Conservation (phyloP, 1,140 invertebrate species). For the Drosophila funebris region DNA sequence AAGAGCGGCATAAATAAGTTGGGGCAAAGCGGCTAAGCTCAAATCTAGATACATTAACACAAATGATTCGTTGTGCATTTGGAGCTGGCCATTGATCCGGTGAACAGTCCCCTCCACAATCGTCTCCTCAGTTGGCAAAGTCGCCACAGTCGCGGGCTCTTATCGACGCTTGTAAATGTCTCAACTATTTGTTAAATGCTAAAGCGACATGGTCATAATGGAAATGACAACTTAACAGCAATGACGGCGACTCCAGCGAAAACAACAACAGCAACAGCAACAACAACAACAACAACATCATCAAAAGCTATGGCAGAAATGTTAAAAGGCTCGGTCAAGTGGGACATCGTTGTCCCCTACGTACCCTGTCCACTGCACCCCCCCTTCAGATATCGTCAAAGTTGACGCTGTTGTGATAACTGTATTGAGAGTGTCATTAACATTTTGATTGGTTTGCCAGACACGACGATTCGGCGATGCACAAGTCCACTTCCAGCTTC, state of each 20-base stretch:
- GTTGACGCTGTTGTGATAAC: conserved; percentile 62
- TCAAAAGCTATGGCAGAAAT: conserved; percentile 60
- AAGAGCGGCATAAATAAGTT: conserved; percentile 73
- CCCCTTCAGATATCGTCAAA: neutral
- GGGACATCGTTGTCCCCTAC: conserved; percentile 8
- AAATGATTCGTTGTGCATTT: conserved; percentile 66
- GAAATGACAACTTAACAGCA: conserved; percentile 82
- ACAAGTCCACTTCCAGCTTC: conserved; percentile 36
- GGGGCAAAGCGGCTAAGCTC: conserved; percentile 28
- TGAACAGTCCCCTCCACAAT: too few relatives aligned
- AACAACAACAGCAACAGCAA: neutral
- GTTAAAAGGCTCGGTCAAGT: conserved; percentile 74
- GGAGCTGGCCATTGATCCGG: conserved; percentile 28
- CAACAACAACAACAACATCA: neutral
- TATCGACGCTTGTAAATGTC: conserved; percentile 82
- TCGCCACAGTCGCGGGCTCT: conserved; percentile 21
- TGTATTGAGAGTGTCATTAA: conserved; percentile 83
- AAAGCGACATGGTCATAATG: conserved; percentile 83
- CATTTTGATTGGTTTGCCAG: conserved; percentile 78
- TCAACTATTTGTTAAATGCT: conserved; percentile 84
- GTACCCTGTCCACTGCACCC: neutral
- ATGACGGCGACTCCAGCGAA: conserved; percentile 49
- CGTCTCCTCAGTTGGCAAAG: neutral
- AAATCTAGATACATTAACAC: conserved; percentile 75
- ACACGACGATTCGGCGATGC: too few relatives aligned